Base-by-base conservation (phyloP, 2,888 invertebrate species). In the Eupithecia tripunctaria region DNA sequence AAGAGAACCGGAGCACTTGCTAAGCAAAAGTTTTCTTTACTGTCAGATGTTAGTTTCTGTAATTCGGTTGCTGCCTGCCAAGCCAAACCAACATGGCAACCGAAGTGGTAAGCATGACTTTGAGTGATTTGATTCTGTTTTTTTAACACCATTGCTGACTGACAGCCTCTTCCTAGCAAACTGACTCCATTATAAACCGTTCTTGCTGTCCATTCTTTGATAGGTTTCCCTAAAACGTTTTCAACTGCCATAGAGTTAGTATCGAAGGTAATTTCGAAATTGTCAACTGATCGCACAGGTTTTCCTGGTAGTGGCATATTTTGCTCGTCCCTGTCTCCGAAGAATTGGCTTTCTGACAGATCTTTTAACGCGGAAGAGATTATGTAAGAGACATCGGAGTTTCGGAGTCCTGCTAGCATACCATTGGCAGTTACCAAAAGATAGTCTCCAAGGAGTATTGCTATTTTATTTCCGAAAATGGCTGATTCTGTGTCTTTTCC, bases 391-490 rank as follows among this genome's bases (percentile, higher is more conserved):
- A 98, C 95, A 91, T 98, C 96, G n/a, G 96, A 95, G 76, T 96
- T 95, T 70, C 95, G 88, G 0, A 98, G 91, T n/a, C 95, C 95
- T 15, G 98, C 97, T n/a, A 98, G 90, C 89, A 97, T 97, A 3
- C 96, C 95, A 82, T 97, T 97, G 32, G 97, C 97, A 81, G 96
- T 97, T 5, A 97, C 97, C 15, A 98, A 90, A 32, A 98, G 94
- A 84, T 97, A 98, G 87, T 98, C 98, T 2, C 97, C 98, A 75
- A 97, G 96, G 0, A 98, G 92, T 3, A 98, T 95, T 0, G 98
- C 97, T 76, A 98, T 97, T 94, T 98, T 98, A 84, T 98, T 98
- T 0, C 98, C 98, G 85, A 97, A 97, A 79, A 97, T 96, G 90
- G 98, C 96, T 66, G 97, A 97, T 76, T 96, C 96, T 1, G 95